Evolutionary conservation across 2,888 invertebrate species (phyloP).

Genomic region (Schrankia costaestrigalis): DNA sequence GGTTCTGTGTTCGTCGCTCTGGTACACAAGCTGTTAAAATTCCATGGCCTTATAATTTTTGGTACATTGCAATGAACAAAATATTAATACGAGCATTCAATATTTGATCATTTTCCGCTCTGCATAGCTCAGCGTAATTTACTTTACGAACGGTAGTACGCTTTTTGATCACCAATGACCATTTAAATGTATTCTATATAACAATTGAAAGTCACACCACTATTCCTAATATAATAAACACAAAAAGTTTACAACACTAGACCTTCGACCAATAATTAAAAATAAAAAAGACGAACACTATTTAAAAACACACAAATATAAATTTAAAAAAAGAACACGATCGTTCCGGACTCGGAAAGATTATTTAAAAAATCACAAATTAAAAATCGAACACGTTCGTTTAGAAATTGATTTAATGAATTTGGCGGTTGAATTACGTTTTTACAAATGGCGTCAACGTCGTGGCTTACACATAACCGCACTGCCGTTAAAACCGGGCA

Average conservation of each 20-base stretch:
- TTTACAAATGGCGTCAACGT: conserved; percentile 36
- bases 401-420: too few species aligned
- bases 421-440: too few species aligned
- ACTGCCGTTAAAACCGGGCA: conserved; percentile 3
- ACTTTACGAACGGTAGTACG: conserved; percentile 47
- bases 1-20: too few species aligned
- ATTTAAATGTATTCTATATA: conserved; percentile 32
- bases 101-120: conserved; percentile 60
- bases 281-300: conserved; percentile 13
- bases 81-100: conserved; percentile 27
- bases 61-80: conserved; percentile 11
- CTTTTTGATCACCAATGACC: conserved; percentile 53
- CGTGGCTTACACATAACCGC: conserved; percentile 19
- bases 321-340: conserved; percentile 16
- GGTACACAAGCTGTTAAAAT: too few species aligned
- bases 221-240: conserved; percentile 4
- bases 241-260: too few species aligned
- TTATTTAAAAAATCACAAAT: conserved; percentile 6
- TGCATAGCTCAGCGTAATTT: conserved; percentile 43
- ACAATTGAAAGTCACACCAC: conserved; percentile 17
- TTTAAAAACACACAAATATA: conserved; percentile 10
- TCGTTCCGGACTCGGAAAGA: conserved; percentile 25
- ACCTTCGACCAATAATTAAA: too few species aligned
- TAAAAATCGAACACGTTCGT: too few species aligned
- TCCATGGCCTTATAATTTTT: too few species aligned